Percentiles rank a stretch among this genome's conserved stretches.
Conservation (phyloP, 2,888 invertebrate genomes). For the Oasisia sp. region DNA sequence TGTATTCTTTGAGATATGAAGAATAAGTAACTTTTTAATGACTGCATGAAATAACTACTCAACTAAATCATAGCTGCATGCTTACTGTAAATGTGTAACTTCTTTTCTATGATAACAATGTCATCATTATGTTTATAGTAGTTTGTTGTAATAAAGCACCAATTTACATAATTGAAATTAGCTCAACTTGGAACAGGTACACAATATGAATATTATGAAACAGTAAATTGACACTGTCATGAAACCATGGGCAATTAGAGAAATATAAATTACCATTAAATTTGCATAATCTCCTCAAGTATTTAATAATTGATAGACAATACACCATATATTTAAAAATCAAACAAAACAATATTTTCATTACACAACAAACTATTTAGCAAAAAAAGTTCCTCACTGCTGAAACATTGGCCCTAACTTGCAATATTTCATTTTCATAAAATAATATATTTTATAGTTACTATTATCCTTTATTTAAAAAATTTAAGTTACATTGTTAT, state of each 20-base stretch:
- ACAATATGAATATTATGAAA: too few species aligned
- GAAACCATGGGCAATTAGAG: too few species aligned
- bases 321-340: too few species aligned
- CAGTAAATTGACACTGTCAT: too few species aligned
- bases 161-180: background rate
- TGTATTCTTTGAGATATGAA: background rate
- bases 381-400: background rate
- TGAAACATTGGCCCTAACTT: background rate
- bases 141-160: background rate
- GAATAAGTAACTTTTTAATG: background rate
- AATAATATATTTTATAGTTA: too few species aligned
- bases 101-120: background rate
- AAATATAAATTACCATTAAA: too few species aligned
- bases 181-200: background rate
- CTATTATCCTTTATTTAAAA: too few species aligned
- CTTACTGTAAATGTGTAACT: background rate
- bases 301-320: too few species aligned
- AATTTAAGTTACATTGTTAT: too few species aligned
- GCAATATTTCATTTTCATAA: background rate
- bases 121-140: background rate
- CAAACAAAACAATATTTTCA: background rate
- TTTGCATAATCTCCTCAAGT: too few species aligned
- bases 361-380: background rate
- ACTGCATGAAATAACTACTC: background rate
- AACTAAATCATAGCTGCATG: background rate